Conservation (phyloP, 92 coral and sea anemone genomes). For the Anthopleura xanthogrammica region DNA sequence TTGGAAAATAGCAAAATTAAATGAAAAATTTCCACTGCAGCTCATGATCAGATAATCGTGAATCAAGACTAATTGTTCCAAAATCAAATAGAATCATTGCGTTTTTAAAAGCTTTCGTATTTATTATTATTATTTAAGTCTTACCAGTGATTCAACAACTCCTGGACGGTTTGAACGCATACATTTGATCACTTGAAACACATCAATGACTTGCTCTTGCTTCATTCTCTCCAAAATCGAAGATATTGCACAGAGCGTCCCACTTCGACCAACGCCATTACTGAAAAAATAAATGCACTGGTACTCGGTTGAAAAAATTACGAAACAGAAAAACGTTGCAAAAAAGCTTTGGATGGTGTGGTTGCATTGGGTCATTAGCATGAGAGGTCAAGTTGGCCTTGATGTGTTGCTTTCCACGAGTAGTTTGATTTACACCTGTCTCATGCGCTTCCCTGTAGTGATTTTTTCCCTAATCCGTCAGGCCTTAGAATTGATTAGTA, state of each 20-base stretch:
- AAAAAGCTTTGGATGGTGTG: neutral
- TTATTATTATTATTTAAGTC: neutral
- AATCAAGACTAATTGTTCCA: too few species aligned
- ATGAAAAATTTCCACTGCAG: too few species aligned
- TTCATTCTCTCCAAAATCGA: constrained; percentile 64
- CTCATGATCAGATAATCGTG: too few species aligned
- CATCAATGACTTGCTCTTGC: constrained; percentile 63
- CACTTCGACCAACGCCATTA: constrained; percentile 75
- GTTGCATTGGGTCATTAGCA: too few species aligned
- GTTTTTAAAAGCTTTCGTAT: neutral
- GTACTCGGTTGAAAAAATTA: neutral
- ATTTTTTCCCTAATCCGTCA: too few species aligned
- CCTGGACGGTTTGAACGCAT: constrained; percentile 58
- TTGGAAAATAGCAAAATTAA: too few species aligned
- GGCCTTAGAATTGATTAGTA: too few species aligned
- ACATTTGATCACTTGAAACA: constrained; percentile 57
- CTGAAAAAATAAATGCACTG: constrained; percentile 5
- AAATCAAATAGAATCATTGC: neutral
- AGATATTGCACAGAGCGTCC: constrained; percentile 58
- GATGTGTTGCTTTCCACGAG: too few species aligned
- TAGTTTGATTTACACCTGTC: too few species aligned
- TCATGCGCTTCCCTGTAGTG: too few species aligned
- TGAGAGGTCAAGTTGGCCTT: too few species aligned
- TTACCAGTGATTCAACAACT: constrained; percentile 65
- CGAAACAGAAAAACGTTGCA: too few species aligned